Evolutionary conservation across 2,113 vertebrate species (phyloP).

Genomic region (Malurus elegans): DNA sequence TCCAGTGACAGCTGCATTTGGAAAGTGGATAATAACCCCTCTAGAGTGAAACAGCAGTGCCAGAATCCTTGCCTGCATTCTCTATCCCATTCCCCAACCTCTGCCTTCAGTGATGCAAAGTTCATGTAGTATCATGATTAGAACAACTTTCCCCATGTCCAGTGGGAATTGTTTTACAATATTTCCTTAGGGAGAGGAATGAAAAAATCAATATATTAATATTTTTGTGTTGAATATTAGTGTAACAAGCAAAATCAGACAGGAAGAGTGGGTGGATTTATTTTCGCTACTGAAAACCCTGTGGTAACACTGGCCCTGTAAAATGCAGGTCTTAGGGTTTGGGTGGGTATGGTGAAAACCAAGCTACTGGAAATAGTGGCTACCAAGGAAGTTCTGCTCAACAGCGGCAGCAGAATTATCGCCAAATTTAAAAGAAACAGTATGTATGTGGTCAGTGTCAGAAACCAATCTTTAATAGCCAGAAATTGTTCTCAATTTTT

Average conservation of each 20-base stretch:
- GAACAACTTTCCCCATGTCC: not conserved
- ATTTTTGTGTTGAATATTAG: not conserved
- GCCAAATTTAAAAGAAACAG: not conserved
- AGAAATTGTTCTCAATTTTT: not conserved
- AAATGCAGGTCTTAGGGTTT: not conserved
- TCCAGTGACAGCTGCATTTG: not conserved
- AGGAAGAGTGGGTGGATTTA: not conserved
- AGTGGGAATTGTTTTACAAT: not conserved
- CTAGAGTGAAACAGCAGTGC: not conserved
- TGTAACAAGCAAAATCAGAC: not conserved
- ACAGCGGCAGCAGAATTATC: not conserved
- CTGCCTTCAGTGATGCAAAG: not conserved
- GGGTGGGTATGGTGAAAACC: not conserved
- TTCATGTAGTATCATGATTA: not conserved
- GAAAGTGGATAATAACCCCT: not conserved
- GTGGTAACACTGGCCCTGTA: not conserved
- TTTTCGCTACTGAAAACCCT: not conserved
- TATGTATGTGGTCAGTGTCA: not conserved
- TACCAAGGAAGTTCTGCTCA: not conserved
- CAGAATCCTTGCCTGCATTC: not conserved
- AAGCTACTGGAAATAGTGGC: not conserved
- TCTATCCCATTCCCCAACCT: not conserved
- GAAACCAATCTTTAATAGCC: not conserved
- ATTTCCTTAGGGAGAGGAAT: not conserved
- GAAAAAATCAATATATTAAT: not conserved